phyloP scores from a whole-genome alignment of 2,888 invertebrate genomes.

The Lasioglossum morio region DNA sequence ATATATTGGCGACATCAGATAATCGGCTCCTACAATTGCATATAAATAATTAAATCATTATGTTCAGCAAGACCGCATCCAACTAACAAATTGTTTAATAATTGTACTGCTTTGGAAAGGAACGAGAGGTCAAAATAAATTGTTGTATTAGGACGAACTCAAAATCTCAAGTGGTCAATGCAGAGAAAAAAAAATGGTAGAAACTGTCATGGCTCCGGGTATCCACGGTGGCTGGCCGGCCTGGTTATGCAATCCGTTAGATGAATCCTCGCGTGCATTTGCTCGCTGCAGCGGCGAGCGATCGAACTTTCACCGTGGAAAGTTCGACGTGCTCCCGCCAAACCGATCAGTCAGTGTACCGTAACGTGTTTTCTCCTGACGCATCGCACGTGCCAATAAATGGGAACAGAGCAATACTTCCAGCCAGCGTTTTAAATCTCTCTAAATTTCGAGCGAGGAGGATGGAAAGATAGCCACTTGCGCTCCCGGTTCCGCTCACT shows the following conservation, averaged over 20 bases:
- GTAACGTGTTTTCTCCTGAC: constrained; percentile 73
- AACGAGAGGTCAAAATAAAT: background rate
- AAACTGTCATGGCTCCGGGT: constrained; percentile 35
- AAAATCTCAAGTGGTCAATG: constrained; percentile 24
- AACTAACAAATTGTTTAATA: background rate
- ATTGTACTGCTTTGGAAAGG: background rate
- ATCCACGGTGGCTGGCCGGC: constrained; percentile 17
- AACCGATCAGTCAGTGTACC: constrained; percentile 71
- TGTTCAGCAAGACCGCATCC: background rate
- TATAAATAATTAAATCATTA: background rate
- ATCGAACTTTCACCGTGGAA: constrained; percentile 64
- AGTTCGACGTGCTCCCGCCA: constrained; percentile 70
- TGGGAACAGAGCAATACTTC: constrained; percentile 66
- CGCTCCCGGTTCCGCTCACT: constrained; percentile 40
- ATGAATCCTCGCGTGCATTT: constrained; percentile 57
- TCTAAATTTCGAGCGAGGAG: constrained; percentile 53
- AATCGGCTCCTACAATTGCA: background rate
- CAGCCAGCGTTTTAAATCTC: constrained; percentile 63
- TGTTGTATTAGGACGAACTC: background rate
- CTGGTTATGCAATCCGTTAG: constrained; percentile 57
- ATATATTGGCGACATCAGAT: background rate
- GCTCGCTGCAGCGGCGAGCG: constrained; percentile 45
- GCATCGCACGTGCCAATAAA: constrained; percentile 73
- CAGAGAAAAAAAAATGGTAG: constrained; percentile 12
- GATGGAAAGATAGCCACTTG: constrained; percentile 48